Evolutionary conservation across 2,888 invertebrate species (phyloP), one percentile per base, ranked within the genome.

Genomic region (Pachycephus smyrnensis): DNA sequence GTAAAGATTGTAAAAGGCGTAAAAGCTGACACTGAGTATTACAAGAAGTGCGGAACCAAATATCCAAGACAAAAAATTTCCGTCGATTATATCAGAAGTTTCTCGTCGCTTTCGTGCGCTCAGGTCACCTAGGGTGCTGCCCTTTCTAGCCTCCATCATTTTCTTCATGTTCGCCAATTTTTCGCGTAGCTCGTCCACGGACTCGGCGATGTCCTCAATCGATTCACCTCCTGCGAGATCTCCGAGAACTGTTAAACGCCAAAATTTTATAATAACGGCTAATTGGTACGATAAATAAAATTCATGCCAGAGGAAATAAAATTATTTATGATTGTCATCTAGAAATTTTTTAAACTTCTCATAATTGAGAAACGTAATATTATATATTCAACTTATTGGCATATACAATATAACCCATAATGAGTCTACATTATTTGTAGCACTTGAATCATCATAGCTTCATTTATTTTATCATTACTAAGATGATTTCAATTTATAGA

Each of bases 1-100:
- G 88, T 96, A 96, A 0, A 97, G 93, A 91, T 96, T 97, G 86
- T 96, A 96, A 90, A 97, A 97, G 0, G 97, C 97, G 88, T 97
- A 97, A 1, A 96, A 93, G 76, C 97, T 96, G 69, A 97, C 97
- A 85, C 95, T 94, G 12, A 97, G 91, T 79, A 97, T 97, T 73
- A 97, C 95, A 12, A 95, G 86, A 4, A 97, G 92, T 1, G 96
- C 96, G 0, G 95, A 94, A 1, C 95, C 96, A 87, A 97, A 97
- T 68, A 97, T 96, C 85, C 97, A 94, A 86, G 96, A 96, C 0
- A 97, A 92, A 89, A 97, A 96, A 88, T 95, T 96, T 1, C 95
- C 96, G 88, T 97, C 96, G 73, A 97, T 97, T 88, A 97, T 95
- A 69, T 88, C 87, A 74, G 88, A 87, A 81, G 86, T 87, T 86